Evolutionary conservation across 1,140 invertebrate genomes (phyloP).

Genomic region (Coelopa frigida): DNA sequence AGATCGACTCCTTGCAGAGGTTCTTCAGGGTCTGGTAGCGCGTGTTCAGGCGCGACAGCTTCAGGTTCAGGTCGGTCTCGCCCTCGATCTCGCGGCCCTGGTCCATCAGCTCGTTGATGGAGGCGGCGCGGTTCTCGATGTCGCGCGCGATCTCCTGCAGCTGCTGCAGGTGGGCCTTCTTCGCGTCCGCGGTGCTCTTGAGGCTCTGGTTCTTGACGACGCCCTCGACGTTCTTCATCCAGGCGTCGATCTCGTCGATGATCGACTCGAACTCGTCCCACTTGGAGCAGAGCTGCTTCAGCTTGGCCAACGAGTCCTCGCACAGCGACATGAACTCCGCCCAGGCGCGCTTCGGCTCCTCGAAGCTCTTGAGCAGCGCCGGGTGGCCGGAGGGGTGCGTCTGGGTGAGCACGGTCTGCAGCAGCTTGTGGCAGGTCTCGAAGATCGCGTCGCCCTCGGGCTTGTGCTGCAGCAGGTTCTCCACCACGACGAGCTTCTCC

Average conservation of each 20-base stretch:
- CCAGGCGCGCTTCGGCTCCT: conserved; percentile 70
- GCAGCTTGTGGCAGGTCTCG: conserved; percentile 59
- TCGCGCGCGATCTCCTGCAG: conserved; percentile 67
- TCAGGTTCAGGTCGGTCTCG: conserved; percentile 67
- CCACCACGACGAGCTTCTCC: conserved; percentile 62
- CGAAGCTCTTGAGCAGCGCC: conserved; percentile 63
- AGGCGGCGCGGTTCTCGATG: conserved; percentile 60
- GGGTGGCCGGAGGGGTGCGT: conserved; percentile 74
- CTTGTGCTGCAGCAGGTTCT: conserved; percentile 66
- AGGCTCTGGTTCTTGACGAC: conserved; percentile 84
- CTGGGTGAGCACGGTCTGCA: conserved; percentile 66
- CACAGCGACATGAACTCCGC: conserved; percentile 67
- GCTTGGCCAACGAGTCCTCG: conserved; percentile 56
- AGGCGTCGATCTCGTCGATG: conserved; percentile 67
- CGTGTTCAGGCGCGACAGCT: conserved; percentile 71
- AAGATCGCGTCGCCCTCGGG: conserved; percentile 67
- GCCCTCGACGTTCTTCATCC: conserved; percentile 77
- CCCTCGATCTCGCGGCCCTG: conserved; percentile 66
- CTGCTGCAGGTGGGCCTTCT: conserved; percentile 71
- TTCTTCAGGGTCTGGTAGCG: conserved; percentile 82
- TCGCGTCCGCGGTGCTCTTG: conserved; percentile 76
- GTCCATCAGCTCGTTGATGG: conserved; percentile 64
- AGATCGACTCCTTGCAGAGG: conserved; percentile 68
- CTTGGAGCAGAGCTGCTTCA: conserved; percentile 63
- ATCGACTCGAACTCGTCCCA: conserved; percentile 74